Evolutionary conservation across 2,888 invertebrate genomes (phyloP).

Genomic region (Noctua pronuba): DNA sequence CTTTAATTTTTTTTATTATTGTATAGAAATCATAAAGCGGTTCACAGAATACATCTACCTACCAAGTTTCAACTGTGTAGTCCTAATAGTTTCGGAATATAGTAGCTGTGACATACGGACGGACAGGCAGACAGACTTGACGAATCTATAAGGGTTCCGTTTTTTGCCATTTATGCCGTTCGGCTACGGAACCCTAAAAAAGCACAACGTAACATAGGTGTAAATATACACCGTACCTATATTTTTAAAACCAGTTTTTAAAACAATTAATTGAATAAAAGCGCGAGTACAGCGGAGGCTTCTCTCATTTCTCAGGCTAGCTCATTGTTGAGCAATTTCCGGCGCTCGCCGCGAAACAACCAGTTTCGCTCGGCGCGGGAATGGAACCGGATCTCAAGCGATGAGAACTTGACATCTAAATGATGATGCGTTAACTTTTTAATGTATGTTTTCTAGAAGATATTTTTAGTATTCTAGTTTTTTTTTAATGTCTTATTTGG

Average conservation of each 20-base stretch:
- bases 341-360: slow-evolving; percentile 50
- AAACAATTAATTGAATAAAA: slow-evolving; percentile 35
- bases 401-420: slow-evolving; percentile 45
- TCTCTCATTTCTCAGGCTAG: slow-evolving; percentile 43
- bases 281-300: slow-evolving; percentile 19
- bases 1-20: no score
- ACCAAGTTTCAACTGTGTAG: no score
- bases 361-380: slow-evolving; percentile 50
- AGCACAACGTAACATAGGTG: neutral
- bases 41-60: no score
- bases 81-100: no score
- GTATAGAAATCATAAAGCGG: no score
- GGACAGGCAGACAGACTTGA: no score
- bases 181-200: no score
- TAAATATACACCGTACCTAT: neutral
- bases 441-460: neutral
- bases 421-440: slow-evolving; percentile 11
- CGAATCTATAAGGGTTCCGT: no score
- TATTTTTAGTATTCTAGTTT: neutral
- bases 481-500: neutral
- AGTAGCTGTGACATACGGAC: no score
- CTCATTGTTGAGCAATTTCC: slow-evolving; percentile 66
- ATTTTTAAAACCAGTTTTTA: slow-evolving; percentile 25
- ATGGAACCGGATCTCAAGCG: slow-evolving; percentile 46
- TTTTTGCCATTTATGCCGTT: no score